Evolutionary conservation across 2,113 vertebrate species (phyloP).

Genomic region (Thalassarche chlororhynchos): DNA sequence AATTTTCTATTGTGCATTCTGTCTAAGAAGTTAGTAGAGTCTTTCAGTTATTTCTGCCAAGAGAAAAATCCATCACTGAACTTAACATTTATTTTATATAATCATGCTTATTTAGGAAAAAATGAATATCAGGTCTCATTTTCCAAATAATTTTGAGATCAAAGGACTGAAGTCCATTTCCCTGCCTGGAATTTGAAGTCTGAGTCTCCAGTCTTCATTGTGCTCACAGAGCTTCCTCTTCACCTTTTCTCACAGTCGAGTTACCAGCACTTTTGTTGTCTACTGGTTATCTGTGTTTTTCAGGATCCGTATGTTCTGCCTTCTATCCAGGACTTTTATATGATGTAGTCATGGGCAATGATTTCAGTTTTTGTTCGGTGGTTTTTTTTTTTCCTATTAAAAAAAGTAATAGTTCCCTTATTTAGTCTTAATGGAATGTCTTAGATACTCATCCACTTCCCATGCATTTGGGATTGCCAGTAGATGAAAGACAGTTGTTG

Average conservation of each 20-base stretch:
- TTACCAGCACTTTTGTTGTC: background rate
- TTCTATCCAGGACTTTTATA: background rate
- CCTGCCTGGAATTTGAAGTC: background rate
- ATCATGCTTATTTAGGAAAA: background rate
- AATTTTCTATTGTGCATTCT: background rate
- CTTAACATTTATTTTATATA: background rate
- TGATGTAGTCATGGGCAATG: background rate
- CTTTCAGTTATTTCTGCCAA: background rate
- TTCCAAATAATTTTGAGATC: background rate
- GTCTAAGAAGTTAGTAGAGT: background rate
- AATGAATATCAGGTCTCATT: background rate
- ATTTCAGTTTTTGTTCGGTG: background rate
- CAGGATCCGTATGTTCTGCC: background rate
- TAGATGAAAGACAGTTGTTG: background rate
- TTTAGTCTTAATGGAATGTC: background rate
- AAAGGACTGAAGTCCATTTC: background rate
- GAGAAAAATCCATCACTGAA: background rate
- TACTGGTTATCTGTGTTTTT: background rate
- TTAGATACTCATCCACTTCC: background rate
- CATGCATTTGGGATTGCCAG: background rate
- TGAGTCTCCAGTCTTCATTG: background rate
- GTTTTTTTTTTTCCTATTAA: background rate
- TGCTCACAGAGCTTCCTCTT: background rate
- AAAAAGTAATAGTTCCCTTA: background rate
- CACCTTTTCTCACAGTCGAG: background rate